phyloP scores from a whole-genome alignment of 1,140 invertebrate genomes.

The Drosophila mauritiana region DNA sequence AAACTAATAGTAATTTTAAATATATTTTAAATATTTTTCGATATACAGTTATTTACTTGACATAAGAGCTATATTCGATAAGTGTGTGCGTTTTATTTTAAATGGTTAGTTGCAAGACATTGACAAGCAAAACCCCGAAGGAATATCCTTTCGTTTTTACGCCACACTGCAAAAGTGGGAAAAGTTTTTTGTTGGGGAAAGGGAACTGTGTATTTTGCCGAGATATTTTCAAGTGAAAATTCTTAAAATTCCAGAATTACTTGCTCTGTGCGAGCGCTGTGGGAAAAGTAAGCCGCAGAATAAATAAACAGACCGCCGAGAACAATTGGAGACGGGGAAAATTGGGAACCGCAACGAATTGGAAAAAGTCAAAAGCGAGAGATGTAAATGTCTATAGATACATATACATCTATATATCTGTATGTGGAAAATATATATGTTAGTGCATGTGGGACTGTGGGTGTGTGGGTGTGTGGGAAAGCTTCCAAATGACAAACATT shows the following conservation, averaged over 20 bases:
- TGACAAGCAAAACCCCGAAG: background rate
- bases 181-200: background rate
- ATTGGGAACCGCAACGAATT: constrained; percentile 31
- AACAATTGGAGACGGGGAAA: constrained; percentile 22
- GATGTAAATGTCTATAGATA: constrained; percentile 4
- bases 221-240: constrained; percentile 15
- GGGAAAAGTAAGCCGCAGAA: constrained; percentile 43
- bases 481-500: constrained; percentile 69
- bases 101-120: background rate
- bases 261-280: constrained; percentile 4
- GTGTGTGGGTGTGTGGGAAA: constrained; percentile 37
- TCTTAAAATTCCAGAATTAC: constrained; percentile 39
- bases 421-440: background rate
- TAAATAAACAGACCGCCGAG: constrained; percentile 37
- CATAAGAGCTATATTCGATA: no score
- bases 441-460: background rate
- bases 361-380: constrained; percentile 37
- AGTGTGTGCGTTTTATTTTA: no score
- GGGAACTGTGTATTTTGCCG: background rate
- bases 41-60: no score
- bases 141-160: background rate
- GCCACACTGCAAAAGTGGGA: background rate
- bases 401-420: background rate
- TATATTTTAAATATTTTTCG: no score
- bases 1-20: no score